Conservation (phyloP, 2,888 invertebrate species). For the Caenorhabditis imperialis region DNA sequence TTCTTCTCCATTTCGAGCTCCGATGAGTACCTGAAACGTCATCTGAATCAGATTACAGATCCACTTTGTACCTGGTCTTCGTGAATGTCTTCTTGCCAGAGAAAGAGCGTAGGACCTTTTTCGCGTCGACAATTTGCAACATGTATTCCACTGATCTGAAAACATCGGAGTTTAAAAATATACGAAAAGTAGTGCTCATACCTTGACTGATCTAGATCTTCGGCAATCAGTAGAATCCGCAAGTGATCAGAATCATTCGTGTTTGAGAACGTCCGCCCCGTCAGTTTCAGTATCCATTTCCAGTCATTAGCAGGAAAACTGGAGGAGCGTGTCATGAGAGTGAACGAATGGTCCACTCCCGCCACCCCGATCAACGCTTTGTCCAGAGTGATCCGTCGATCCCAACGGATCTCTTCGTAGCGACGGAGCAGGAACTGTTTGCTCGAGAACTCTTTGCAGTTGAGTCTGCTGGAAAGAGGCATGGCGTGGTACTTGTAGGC, state of each 20-base stretch:
- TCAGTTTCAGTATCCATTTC: constrained; percentile 79
- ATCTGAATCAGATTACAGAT: too few species aligned
- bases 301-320: constrained; percentile 79
- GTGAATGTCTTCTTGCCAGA: constrained; percentile 79
- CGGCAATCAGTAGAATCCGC: constrained; percentile 63
- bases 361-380: constrained; percentile 54
- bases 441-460: constrained; percentile 75
- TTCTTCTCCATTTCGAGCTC: constrained; percentile 80
- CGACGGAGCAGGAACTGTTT: constrained; percentile 78
- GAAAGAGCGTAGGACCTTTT: constrained; percentile 78
- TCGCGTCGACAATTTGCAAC: constrained; percentile 78
- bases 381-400: constrained; percentile 78
- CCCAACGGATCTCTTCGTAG: constrained; percentile 80
- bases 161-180: too few species aligned
- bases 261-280: constrained; percentile 30
- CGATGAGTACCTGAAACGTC: constrained; percentile 76
- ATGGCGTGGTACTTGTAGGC: constrained; percentile 80
- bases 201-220: constrained; percentile 73
- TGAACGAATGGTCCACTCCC: constrained; percentile 63
- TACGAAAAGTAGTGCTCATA: background rate
- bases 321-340: constrained; percentile 79
- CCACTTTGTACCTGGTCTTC: constrained; percentile 75
- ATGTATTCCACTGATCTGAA: constrained; percentile 72
- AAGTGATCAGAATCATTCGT: constrained; percentile 57
- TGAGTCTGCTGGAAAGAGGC: constrained; percentile 78